Evolutionary conservation across 2,113 vertebrate species (phyloP), one percentile per base, ranked within the genome.

Genomic region (Stictonetta naevosa): DNA sequence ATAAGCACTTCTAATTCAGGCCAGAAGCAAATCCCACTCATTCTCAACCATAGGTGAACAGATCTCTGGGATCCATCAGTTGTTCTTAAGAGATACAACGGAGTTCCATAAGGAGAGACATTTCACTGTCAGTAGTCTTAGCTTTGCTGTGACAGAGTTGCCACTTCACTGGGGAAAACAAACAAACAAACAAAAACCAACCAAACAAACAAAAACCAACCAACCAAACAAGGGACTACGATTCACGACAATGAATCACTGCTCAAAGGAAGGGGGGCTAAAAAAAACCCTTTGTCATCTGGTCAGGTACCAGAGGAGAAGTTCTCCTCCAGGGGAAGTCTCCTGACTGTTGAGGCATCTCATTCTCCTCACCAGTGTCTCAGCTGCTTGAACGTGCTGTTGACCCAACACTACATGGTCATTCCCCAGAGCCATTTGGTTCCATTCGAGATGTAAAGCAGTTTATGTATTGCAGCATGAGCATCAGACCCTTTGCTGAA

Each of bases 331-430:
- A 11, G 5, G 12, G 18, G 5, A 68, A 56, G 7, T 22, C 14
- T 59, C 42, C 46, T 76, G 71, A 88, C 17, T 33, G 20, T n/a
- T 13, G 15, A 64, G 56, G 44, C 29, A 56, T 58, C 50, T 73
- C 34, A 56, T 64, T 22, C 18, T 60, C 38, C 20, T 48, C 13
- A 14, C 26, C 36, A 48, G 31, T 48, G 31, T 12, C 23, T 64
- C 0, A 1, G 13, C 10, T 46, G 28, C 13, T 18, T 63, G n/a
- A 63, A 63, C 6, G 20, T 1, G 2, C 19, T 86, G 13, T 48
- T 63, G 26, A 29, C 81, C 52, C 46, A 25, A 1, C 1, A 2
- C 28, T 78, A 21, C 19, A 8, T 3, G 2, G 7, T 44, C 44
- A 50, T 75, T 74, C 34, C 56, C 36, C 40, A 63, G 38, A 88